phyloP scores from a whole-genome alignment of 2,113 vertebrate species.

The Anser cygnoides region DNA sequence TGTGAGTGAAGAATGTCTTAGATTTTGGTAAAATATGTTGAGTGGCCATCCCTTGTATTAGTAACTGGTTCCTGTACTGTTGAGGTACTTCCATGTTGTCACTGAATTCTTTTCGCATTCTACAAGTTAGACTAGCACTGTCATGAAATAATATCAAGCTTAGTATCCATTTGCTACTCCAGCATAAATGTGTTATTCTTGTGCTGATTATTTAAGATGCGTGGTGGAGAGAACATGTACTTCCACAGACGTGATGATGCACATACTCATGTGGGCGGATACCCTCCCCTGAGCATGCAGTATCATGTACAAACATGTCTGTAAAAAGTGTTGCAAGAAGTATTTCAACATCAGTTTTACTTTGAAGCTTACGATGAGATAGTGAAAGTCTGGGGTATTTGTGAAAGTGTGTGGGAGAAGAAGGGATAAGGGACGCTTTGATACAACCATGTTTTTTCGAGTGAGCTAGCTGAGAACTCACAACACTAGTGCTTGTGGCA shows the following conservation, averaged over 20 bases:
- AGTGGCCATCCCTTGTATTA: not conserved
- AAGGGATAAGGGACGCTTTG: not conserved
- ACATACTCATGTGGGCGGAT: not conserved
- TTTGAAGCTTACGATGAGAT: not conserved
- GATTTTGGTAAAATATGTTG: not conserved
- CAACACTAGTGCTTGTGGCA: not conserved
- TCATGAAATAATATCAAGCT: not conserved
- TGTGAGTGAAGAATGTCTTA: not conserved
- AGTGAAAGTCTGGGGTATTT: not conserved
- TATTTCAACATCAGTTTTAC: accelerated
- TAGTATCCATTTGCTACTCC: not conserved
- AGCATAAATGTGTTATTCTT: accelerated
- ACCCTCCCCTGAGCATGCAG: not conserved
- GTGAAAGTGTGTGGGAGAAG: not conserved
- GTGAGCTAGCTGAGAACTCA: not conserved
- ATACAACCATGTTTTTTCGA: not conserved
- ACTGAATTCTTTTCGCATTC: not conserved
- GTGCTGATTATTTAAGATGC: not conserved
- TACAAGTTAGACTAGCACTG: not conserved
- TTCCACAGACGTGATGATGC: not conserved
- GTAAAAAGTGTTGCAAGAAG: not conserved
- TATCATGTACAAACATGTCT: accelerated
- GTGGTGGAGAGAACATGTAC: accelerated
- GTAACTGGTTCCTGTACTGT: not conserved
- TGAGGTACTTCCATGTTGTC: not conserved